A percentile compares a stretch with the other conserved stretches of the same genome.
Conservation (phyloP, 2,888 invertebrate species). For the Hirtodrosophila trivittata region DNA sequence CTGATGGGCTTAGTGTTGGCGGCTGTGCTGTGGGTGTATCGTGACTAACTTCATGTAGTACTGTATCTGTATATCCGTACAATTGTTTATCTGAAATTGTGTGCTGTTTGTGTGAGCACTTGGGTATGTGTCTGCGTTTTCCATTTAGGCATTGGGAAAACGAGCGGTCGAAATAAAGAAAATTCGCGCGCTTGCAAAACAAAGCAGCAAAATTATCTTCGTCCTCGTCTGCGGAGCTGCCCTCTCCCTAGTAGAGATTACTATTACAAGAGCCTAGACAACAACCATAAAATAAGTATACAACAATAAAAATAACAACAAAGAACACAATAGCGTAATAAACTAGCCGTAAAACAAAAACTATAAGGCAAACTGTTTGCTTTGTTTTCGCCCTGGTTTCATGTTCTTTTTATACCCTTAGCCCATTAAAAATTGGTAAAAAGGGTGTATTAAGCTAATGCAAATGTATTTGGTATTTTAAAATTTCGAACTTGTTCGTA, state of each 20-base stretch:
- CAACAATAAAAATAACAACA: conserved; percentile 59
- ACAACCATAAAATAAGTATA: conserved; percentile 61
- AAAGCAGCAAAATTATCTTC: conserved; percentile 65
- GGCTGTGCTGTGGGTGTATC: conserved; percentile 46
- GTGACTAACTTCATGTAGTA: conserved; percentile 39
- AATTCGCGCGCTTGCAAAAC: conserved; percentile 60
- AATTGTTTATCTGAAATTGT: conserved; percentile 23
- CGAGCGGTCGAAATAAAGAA: conserved; percentile 26
- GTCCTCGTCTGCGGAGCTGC: too few relatives aligned
- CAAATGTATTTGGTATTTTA: too few relatives aligned
- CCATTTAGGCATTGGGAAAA: conserved; percentile 50
- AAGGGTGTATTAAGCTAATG: too few relatives aligned
- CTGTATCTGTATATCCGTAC: conserved; percentile 14
- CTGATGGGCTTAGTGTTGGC: conserved; percentile 71
- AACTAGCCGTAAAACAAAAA: conserved; percentile 67
- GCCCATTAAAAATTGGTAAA: too few relatives aligned
- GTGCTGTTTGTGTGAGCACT: not conserved
- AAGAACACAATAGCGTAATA: conserved; percentile 70
- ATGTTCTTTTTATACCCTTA: too few relatives aligned
- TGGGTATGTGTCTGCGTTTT: conserved; percentile 40
- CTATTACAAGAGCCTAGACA: conserved; percentile 70
- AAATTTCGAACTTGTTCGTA: too few relatives aligned
- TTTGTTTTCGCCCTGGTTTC: too few relatives aligned
- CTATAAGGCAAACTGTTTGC: conserved; percentile 42
- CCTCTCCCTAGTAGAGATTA: conserved; percentile 54